Evolutionary conservation across 1,140 invertebrate species (phyloP).

Genomic region (Helicoverpa zea): DNA sequence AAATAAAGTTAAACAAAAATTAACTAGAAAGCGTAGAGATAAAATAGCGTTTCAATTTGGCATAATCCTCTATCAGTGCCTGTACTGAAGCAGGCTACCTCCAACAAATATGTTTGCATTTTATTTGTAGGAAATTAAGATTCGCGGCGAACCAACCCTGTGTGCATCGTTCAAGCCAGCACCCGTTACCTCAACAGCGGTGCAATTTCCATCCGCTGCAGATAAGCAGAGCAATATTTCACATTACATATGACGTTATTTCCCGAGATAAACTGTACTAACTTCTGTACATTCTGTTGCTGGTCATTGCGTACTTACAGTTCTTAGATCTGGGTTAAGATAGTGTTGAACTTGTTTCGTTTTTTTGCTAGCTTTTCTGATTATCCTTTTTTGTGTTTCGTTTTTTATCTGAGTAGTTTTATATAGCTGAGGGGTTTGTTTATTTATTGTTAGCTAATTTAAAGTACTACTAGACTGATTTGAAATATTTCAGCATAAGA

Average conservation of each 20-base stretch:
- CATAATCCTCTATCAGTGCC: slow-evolving; percentile 51
- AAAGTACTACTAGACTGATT: neutral
- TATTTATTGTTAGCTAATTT: no score
- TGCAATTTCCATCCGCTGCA: slow-evolving; percentile 62
- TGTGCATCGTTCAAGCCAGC: neutral
- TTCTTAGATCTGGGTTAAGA: no score
- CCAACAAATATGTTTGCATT: slow-evolving; percentile 62
- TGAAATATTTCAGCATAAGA: no score
- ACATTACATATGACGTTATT: slow-evolving; percentile 59
- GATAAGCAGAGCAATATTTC: slow-evolving; percentile 66
- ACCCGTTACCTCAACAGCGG: slow-evolving; percentile 45
- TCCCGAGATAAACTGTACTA: slow-evolving; percentile 53
- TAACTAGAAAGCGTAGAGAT: neutral
- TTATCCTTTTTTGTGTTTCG: no score
- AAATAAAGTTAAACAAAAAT: neutral
- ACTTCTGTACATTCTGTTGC: slow-evolving; percentile 7
- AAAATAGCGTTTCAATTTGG: slow-evolving; percentile 51
- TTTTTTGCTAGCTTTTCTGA: neutral
- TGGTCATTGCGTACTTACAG: slow-evolving; percentile 7
- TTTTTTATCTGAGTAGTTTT: no score
- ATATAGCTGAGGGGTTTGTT: no score
- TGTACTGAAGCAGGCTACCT: slow-evolving; percentile 27
- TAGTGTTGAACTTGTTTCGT: neutral
- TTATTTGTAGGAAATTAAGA: slow-evolving; percentile 69
- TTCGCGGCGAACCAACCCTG: slow-evolving; percentile 32